Evolutionary conservation across 1,140 invertebrate genomes (phyloP), one percentile per base, ranked within the genome.

Genomic region (Drosophila nebulosa): DNA sequence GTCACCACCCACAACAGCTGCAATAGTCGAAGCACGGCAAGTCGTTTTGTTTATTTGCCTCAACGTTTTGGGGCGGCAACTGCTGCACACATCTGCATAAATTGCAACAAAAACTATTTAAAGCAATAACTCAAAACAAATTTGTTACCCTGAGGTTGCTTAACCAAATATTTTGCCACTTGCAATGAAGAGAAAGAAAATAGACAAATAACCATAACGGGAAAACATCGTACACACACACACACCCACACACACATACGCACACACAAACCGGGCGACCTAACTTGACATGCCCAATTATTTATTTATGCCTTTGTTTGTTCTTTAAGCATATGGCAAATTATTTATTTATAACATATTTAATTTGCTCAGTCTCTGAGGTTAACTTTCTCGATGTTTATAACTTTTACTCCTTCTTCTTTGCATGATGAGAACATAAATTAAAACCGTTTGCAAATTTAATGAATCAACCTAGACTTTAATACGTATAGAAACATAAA

Each of bases 331-430:
- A 68, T 52, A 53, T 35, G 26, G 39, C 22, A 30, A 42, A 56
- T 75, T 74, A 75, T 75, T 76, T 76, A 76, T 76, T 75, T 75
- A 76, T 59, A 64, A 76, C 71, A 75, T 75, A 75, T 75, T 75
- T 75, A 75, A 75, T 75, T 74, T 75, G 24, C 56, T 71, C 22
- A 30, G 24, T 21, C 26, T 14, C 30, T 24, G 7, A 24, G 24
- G 22, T 24, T 60, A 39, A 61, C 4, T 16, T 39, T 14, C 5
- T 39, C 36, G 35, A 36, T 14, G n/a, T 3, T 4, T 36, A n/a
- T 14, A 3, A 12, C n/a, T 5, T 3, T 46, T 21, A 18, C n/a
- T 46, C 21, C 7, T 46, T 9, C 2, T 46, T 30, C 21, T 50
- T 22, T 58, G 18, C 26, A 59, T 61, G 73, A 64, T 69, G 57